These are phyloP conservation scores for Amazona vittata DNA, from an alignment of 2,113 vertebrate genomes.

Conservation along the genomic window DNA sequence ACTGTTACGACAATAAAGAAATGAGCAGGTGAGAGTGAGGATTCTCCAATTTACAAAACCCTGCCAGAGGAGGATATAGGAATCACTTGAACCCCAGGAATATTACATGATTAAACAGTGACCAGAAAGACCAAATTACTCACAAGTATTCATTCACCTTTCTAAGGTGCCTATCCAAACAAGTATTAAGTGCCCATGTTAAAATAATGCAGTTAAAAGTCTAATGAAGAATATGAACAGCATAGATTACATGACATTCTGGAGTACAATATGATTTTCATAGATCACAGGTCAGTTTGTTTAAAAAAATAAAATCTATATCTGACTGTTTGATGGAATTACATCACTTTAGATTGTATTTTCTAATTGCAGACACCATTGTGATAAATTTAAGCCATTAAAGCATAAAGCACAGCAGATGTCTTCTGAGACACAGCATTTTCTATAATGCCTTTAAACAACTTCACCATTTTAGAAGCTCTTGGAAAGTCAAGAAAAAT, in stretches of 20 bases:
- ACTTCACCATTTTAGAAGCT: conserved; percentile 47
- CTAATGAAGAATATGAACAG: not conserved
- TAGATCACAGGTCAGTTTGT: not conserved
- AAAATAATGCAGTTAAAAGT: conserved; percentile 20
- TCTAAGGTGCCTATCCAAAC: not conserved
- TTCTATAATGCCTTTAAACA: conserved; percentile 48
- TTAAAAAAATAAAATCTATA: not conserved
- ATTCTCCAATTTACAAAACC: conserved; percentile 58
- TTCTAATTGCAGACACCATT: conserved; percentile 37
- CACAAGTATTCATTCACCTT: not conserved
- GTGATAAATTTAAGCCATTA: conserved; percentile 65
- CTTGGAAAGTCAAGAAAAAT: conserved; percentile 40
- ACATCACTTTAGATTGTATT: conserved; percentile 20
- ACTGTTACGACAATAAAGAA: conserved; percentile 74
- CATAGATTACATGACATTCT: not conserved
- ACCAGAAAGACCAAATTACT: conserved; percentile 53
- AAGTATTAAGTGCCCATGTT: not conserved
- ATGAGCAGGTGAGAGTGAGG: conserved; percentile 52
- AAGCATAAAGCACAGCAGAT: conserved; percentile 64
- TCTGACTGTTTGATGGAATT: conserved; percentile 22
- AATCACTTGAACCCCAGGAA: not conserved
- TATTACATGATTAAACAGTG: conserved; percentile 12
- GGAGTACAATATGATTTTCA: not conserved
- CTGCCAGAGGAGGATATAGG: conserved; percentile 41
- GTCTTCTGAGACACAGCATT: conserved; percentile 52